Evolutionary conservation across 1,140 invertebrate genomes (phyloP), one percentile per base, ranked within the genome.

Genomic region (Metopolophium dirhodum): DNA sequence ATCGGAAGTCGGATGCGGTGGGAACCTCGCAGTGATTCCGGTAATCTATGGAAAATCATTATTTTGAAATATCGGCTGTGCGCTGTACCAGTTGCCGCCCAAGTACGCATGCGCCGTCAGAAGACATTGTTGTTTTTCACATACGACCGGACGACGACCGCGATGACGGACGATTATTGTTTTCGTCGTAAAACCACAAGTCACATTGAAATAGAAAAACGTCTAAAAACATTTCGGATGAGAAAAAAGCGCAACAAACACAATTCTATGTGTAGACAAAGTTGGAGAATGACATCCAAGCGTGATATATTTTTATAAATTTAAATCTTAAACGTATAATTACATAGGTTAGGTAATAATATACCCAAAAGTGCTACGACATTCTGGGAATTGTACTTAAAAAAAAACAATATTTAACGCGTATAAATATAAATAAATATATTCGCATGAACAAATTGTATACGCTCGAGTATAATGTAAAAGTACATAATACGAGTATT

Each of bases 1-100:
- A 89, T 89, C 87, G 87, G 87, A 89, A 89, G 49, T 89, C 49
- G 35, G 49, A 89, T 89, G 54, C n/a, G 49, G 22, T 7, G 87
- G 8, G 30, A 20, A 35, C 26, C 30, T 47, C 85, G 26, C 1
- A 30, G 85, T 20, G 45, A 49, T 49, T 49, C 47, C 47, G 47
- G 47, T 87, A 49, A 87, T 87, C 86, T 51, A 35, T 35, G 86
- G 47, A 35, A 54, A 54, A 88, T 51, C 30, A n/a, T 88, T 88
- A 35, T 35, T 54, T 89, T 89, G 86, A 88, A 88, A 88, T 54
- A 88, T 88, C n/a, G 86, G 11, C n/a, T 49, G 86, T 20, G 37
- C 22, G 35, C 7, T 26, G 23, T 30, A 26, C 8, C 30, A 22
- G 49, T 51, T 30, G 61, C 61, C 61, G 30, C 61, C 4, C 11